Conservation (phyloP, 2,797 vertebrate genomes). For the Sebastolobus alascanus region DNA sequence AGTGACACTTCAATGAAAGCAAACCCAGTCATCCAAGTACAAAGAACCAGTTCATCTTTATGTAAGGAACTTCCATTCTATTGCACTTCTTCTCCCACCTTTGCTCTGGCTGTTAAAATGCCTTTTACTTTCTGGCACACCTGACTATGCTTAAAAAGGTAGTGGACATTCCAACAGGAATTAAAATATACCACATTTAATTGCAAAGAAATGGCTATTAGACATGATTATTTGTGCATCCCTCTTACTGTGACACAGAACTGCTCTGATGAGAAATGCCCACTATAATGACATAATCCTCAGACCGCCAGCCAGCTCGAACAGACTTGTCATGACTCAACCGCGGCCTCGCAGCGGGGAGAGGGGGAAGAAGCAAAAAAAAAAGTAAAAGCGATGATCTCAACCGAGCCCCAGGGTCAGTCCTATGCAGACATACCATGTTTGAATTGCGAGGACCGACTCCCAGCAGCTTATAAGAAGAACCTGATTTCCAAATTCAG, state of each 20-base stretch:
- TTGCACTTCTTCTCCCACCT: neutral
- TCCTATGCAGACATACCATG: slow-evolving; percentile 2
- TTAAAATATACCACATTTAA: neutral
- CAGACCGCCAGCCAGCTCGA: slow-evolving; percentile 57
- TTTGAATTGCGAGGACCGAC: slow-evolving; percentile 3
- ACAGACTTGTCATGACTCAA: slow-evolving; percentile 69
- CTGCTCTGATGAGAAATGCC: slow-evolving; percentile 36
- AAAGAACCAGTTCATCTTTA: neutral
- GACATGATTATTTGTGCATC: neutral
- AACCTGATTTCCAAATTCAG: slow-evolving; percentile 2
- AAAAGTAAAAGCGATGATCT: slow-evolving; percentile 24
- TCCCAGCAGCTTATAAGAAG: slow-evolving; percentile 12
- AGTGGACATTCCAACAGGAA: no score
- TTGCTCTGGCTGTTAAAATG: neutral
- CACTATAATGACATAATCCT: slow-evolving; percentile 61
- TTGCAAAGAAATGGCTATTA: no score
- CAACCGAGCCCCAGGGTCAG: slow-evolving; percentile 28
- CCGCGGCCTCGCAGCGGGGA: slow-evolving; percentile 19
- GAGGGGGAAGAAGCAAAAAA: rapidly evolving
- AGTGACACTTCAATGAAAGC: neutral
- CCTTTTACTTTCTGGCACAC: neutral
- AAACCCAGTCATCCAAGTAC: neutral
- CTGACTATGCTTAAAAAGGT: no score
- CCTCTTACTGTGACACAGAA: neutral
- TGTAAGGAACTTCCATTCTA: neutral